Base-by-base conservation (phyloP, 1,140 invertebrate genomes). In the Meloidogyne exigua region DNA sequence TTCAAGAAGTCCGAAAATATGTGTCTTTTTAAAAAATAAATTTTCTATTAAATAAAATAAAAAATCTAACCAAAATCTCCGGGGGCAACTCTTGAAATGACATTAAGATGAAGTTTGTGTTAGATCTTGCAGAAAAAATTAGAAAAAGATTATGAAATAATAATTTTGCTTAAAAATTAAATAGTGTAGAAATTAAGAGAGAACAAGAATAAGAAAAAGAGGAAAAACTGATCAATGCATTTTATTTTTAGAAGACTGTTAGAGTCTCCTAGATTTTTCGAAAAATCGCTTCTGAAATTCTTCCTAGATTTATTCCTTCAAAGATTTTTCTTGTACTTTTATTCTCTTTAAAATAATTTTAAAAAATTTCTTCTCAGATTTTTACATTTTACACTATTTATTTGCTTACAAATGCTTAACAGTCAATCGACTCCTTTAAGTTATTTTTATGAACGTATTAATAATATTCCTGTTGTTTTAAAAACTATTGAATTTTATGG, bases 401-500 rank as follows among this genome's bases (percentile, higher is more conserved):
- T 18, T 15, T 4, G 18, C 18, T n/a, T n/a, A n/a, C 7, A n/a
- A 57, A n/a, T n/a, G 18, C 21, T 12, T 9, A 57, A n/a, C 49
- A 57, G 5, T 9, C 49, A 57, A 57, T 57, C 49, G 21, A 57
- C n/a, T 4, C 18, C 18, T 57, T n/a, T 57, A 57, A 57, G 21
- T 57, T n/a, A 57, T 57, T n/a, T 57, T 57, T 57, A 57, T 57
- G 49, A 57, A 7, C 18, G n/a, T n/a, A 57, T 57, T 57, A 39
- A 23, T 21, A 67, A 67, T 67, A 77, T 77, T 13, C 83, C 83
- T 9, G 68, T 75, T 10, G 49, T 80, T 15, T 63, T 86, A 21
- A 78, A 80, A 42, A 75, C 74, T 28, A 76, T 85, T 7, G 74
- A 85, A 70, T 85, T 85, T 68, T 85, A 86, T 69, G 84, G 84